These are phyloP conservation scores for Gadus chalcogrammus DNA, from an alignment of 2,113 vertebrate species.

Conservation along the genomic window DNA sequence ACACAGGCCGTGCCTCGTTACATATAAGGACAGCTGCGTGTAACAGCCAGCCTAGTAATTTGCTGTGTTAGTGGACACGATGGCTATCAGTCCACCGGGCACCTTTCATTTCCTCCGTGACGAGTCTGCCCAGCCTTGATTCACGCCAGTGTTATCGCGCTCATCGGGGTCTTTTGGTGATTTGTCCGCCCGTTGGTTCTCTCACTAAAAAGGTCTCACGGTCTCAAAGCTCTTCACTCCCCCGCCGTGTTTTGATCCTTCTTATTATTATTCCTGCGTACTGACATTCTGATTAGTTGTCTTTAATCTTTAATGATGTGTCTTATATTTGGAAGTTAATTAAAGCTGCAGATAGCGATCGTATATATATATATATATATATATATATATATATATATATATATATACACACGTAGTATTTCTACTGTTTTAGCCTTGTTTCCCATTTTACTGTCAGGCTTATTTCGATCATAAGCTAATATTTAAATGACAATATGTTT, in stretches of 20 bases:
- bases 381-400: too few relatives aligned
- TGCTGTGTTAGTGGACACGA: conserved; percentile 59
- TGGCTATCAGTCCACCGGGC: conserved; percentile 56
- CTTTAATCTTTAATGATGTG: neutral
- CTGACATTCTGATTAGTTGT: conserved; percentile 40
- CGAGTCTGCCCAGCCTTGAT: conserved; percentile 38
- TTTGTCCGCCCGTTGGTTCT: conserved; percentile 54
- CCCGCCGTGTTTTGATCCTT: conserved; percentile 30
- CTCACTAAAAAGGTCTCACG: conserved; percentile 53
- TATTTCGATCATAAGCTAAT: too few relatives aligned
- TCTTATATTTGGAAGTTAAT: too few relatives aligned
- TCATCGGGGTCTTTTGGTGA: conserved; percentile 49
- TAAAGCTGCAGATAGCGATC: too few relatives aligned
- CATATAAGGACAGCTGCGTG: conserved; percentile 58
- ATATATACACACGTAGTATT: too few relatives aligned
- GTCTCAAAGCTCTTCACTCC: conserved; percentile 14
- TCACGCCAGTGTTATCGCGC: conserved; percentile 47
- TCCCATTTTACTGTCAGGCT: too few relatives aligned
- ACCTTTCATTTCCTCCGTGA: conserved; percentile 65
- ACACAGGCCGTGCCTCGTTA: conserved; percentile 31
- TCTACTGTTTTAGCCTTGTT: too few relatives aligned
- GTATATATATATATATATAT: too few relatives aligned
- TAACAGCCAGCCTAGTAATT: conserved; percentile 72
- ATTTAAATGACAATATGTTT: too few relatives aligned
- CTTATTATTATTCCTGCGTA: neutral